Conservation (phyloP, 2,797 vertebrate species). For the Myotis myotis region DNA sequence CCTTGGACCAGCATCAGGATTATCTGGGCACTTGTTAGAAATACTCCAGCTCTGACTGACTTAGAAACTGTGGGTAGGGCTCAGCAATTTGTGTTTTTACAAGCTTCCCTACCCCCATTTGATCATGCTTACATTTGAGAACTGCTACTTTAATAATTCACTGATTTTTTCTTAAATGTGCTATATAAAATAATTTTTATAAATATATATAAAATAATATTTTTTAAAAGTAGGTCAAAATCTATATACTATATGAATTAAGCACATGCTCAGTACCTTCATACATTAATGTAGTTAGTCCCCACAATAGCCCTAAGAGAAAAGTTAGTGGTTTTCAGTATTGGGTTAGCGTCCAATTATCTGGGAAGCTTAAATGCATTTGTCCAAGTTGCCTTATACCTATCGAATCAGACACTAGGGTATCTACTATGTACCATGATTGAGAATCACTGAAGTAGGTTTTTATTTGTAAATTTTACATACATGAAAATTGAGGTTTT, state of each 20-base stretch:
- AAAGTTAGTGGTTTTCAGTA: background rate
- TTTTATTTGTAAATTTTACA: slow-evolving; percentile 12
- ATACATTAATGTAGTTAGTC: background rate
- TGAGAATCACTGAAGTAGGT: background rate
- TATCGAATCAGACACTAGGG: background rate
- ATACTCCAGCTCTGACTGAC: background rate
- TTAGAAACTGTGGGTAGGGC: background rate
- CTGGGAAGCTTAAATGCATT: background rate
- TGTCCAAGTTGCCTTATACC: background rate
- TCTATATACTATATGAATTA: background rate
- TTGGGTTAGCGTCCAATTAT: background rate
- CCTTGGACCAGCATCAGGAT: background rate
- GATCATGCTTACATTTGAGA: background rate
- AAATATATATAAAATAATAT: background rate
- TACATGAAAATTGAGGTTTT: background rate
- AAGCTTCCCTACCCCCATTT: background rate
- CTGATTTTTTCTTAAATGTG: background rate
- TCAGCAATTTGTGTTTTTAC: background rate
- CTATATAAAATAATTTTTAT: slow-evolving; percentile 10
- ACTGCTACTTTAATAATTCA: slow-evolving; percentile 11
- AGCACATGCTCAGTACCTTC: background rate
- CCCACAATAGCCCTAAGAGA: background rate
- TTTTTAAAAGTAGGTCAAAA: background rate
- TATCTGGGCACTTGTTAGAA: background rate
- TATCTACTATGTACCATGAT: background rate